Base-by-base conservation (phyloP, 2,113 vertebrate genomes). In the Nanorana parkeri region DNA sequence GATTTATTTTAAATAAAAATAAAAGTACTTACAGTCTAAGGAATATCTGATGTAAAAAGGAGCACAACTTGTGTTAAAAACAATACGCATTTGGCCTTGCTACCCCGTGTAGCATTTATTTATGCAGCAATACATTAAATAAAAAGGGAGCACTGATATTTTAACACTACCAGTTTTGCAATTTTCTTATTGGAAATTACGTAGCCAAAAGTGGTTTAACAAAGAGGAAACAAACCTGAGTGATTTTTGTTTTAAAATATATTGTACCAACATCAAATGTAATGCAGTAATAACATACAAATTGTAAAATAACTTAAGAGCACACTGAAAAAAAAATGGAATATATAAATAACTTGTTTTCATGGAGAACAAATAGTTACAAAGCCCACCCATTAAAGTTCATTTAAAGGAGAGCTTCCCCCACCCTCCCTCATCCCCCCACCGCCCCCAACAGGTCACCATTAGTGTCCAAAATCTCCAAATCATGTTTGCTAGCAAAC, bases 361-460 rank as follows among this genome's bases (percentile, higher is more conserved):
- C 94, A 94, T 94, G 93, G 94, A 94, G 94, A 94, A 94, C 94
- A 94, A 93, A 94, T 93, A 91, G 90, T 91, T 93, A 93, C 91
- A 94, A 93, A 93, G 92, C 94, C 92, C 92, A 85, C 91, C 89
- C 80, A 68, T 87, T 89, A 81, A 88, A 92, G 91, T 92, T 88
- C 88, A 84, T 63, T 83, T 83, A 65, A 56, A 86, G 88, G 88
- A 90, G 92, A 94, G 90, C 89, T 93, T 91, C 91, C 85, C 41
- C 51, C 32, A 3, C 13, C 32, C 19, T 3, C 29, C 36, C 51
- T 15, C 52, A 11, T 4, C 3, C 72, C 17, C 23, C 26, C 24
- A 19, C 13, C 26, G 19, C 19, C 13, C 19, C n/a, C 2, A 52
- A 11, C 26, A 17, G 23, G 8, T 54, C 36, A 28, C 88, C 89